Conservation (phyloP, 2,797 vertebrate species). For the Esox lucius region DNA sequence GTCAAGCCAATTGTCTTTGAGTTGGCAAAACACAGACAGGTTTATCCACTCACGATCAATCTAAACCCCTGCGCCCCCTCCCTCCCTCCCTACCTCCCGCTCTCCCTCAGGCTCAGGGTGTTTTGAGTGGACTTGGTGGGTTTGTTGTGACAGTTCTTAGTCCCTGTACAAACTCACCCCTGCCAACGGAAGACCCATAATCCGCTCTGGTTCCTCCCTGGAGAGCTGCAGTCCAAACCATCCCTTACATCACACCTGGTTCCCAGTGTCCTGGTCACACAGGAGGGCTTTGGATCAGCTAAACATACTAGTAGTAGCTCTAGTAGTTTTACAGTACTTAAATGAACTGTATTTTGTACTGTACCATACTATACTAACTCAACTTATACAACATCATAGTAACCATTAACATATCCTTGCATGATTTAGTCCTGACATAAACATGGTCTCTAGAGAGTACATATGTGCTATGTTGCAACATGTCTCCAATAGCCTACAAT, state of each 20-base stretch:
- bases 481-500: conserved; percentile 45
- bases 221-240: conserved; percentile 41
- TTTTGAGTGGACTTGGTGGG: conserved; percentile 51
- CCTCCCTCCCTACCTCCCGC: conserved; percentile 18
- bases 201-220: conserved; percentile 62
- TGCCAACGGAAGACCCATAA: conserved; percentile 67
- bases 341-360: conserved; percentile 18
- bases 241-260: conserved; percentile 2
- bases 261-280: background rate
- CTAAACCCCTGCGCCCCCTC: background rate
- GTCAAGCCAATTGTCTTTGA: background rate
- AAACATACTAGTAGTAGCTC: background rate
- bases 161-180: conserved; percentile 60
- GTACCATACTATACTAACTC: background rate
- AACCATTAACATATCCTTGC: conserved; percentile 19
- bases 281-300: background rate
- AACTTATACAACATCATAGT: conserved; percentile 6
- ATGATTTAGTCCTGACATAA: background rate
- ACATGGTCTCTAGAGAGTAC: conserved; percentile 14
- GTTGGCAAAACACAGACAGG: background rate
- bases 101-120: conserved; percentile 33
- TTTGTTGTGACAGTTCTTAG: conserved; percentile 62
- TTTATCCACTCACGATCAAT: conserved; percentile 11
- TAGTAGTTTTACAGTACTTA: background rate
- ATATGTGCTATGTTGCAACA: conserved; percentile 35